Conservation (phyloP, 2,113 vertebrate species). For the Zonotrichia leucophrys region DNA sequence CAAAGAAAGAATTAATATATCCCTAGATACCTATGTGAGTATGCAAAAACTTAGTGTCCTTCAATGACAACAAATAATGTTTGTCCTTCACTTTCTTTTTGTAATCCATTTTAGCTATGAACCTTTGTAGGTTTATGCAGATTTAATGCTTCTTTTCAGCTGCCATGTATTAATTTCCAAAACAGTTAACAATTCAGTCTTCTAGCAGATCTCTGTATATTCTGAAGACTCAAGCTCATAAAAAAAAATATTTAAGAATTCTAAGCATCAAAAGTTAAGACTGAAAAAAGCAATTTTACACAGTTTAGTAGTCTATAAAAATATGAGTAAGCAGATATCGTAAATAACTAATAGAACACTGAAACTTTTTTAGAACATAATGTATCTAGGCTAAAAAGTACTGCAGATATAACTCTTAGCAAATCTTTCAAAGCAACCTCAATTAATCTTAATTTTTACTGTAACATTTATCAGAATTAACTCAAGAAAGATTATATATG, state of each 20-base stretch:
- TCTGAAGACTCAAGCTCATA: not conserved
- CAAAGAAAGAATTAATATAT: slow-evolving; percentile 26
- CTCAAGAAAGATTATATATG: slow-evolving; percentile 67
- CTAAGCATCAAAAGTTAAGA: slow-evolving; percentile 54
- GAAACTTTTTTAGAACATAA: slow-evolving; percentile 57
- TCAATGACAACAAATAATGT: slow-evolving; percentile 18
- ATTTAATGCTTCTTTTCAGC: slow-evolving; percentile 27
- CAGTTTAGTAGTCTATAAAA: slow-evolving; percentile 70
- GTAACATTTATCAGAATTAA: slow-evolving; percentile 78
- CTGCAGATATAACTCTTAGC: slow-evolving; percentile 44
- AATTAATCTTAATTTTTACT: slow-evolving; percentile 81
- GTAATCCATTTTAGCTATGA: not conserved
- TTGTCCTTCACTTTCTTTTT: slow-evolving; percentile 19
- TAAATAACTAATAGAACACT: slow-evolving; percentile 66
- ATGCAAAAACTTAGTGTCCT: not conserved
- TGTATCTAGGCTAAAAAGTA: slow-evolving; percentile 67
- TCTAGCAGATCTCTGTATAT: not conserved
- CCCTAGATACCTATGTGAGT: not conserved
- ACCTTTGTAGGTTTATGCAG: slow-evolving; percentile 25
- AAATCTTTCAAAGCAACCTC: slow-evolving; percentile 62
- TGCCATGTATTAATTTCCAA: slow-evolving; percentile 25
- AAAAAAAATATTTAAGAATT: not conserved
- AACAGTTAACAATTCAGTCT: slow-evolving; percentile 1
- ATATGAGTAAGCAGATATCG: slow-evolving; percentile 63
- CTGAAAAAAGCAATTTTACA: slow-evolving; percentile 46